Conservation (phyloP, 2,113 vertebrate genomes). For the Passer montanus region DNA sequence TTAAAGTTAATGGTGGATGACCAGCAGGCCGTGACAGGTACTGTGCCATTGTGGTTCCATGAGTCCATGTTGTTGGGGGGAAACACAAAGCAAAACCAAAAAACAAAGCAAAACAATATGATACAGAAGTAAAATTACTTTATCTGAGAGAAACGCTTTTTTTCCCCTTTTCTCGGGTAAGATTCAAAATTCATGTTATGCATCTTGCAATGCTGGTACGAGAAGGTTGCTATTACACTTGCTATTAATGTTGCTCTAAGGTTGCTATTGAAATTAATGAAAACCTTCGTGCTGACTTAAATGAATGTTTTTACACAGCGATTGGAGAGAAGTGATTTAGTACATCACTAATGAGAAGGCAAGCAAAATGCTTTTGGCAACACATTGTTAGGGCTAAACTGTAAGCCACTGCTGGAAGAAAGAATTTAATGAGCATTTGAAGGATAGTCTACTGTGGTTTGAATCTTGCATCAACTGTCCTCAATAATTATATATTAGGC, state of each 20-base stretch:
- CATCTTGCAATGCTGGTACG: neutral
- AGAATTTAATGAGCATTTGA: neutral
- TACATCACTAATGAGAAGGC: neutral
- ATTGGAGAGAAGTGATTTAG: neutral
- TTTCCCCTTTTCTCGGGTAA: neutral
- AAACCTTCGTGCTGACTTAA: neutral
- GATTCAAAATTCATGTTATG: neutral
- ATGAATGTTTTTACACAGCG: neutral
- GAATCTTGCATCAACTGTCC: neutral
- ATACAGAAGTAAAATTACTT: neutral
- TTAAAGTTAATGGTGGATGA: constrained; percentile 97
- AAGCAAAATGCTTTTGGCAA: constrained; percentile 3
- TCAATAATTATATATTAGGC: neutral
- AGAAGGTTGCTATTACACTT: neutral
- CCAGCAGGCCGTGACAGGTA: constrained; percentile 87
- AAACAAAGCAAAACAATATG: neutral
- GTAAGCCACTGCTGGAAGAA: neutral
- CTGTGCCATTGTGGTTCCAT: neutral
- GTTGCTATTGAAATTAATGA: neutral
- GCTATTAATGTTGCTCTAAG: neutral
- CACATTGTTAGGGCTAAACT: neutral
- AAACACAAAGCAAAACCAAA: neutral
- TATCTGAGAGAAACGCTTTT: neutral
- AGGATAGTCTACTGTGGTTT: neutral
- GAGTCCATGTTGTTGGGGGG: neutral